A percentile compares a stretch with the other conserved stretches of the same genome.
Conservation (phyloP, 2,888 invertebrate genomes). For the Cataglyphis livida region DNA sequence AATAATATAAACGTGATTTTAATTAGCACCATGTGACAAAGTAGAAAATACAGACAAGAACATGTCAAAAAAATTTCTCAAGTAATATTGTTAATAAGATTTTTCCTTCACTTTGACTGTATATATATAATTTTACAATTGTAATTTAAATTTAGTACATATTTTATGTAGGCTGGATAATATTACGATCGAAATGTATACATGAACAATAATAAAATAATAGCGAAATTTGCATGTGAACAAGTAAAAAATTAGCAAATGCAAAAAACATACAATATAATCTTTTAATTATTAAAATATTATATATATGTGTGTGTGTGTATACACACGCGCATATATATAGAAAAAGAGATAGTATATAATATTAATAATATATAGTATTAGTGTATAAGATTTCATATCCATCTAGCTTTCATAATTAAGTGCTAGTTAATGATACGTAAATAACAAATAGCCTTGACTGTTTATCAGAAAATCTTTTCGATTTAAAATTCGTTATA, state of each 20-base stretch:
- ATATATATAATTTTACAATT: slow-evolving; percentile 26
- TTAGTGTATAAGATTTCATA: slow-evolving; percentile 76
- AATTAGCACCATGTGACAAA: background rate
- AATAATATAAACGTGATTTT: slow-evolving; percentile 29
- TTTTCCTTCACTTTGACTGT: slow-evolving; percentile 31
- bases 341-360: slow-evolving; percentile 8
- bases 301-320: slow-evolving; percentile 81
- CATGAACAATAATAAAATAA: slow-evolving; percentile 42
- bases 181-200: slow-evolving; percentile 22
- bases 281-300: slow-evolving; percentile 84
- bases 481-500: slow-evolving; percentile 43
- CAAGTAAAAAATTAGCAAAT: slow-evolving; percentile 64
- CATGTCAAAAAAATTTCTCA: slow-evolving; percentile 14
- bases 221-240: slow-evolving; percentile 21
- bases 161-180: slow-evolving; percentile 18
- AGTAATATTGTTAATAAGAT: background rate
- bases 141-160: slow-evolving; percentile 30
- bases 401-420: slow-evolving; percentile 71
- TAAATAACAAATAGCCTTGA: slow-evolving; percentile 64
- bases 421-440: slow-evolving; percentile 70
- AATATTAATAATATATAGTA: slow-evolving; percentile 67
- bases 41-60: background rate
- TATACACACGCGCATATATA: background rate
- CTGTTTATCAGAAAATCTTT: slow-evolving; percentile 29
- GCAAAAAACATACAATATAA: slow-evolving; percentile 77